Evolutionary conservation across 2,113 vertebrate species (phyloP).

Genomic region (Carassius gibelio): DNA sequence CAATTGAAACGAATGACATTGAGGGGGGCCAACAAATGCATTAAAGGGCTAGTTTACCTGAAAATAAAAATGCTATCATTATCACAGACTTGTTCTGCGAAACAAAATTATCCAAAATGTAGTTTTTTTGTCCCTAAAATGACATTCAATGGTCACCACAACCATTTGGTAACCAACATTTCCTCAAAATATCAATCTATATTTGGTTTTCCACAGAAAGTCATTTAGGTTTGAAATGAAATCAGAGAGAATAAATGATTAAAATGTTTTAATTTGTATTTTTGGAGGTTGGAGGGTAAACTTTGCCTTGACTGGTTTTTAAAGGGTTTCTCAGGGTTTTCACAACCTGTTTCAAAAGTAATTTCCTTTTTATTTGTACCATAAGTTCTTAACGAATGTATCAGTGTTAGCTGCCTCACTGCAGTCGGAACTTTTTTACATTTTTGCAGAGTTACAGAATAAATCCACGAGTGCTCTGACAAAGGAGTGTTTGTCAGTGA

Average conservation of each 20-base stretch:
- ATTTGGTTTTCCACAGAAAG: background rate
- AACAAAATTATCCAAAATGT: background rate
- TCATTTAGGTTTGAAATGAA: background rate
- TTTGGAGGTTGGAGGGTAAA: no score
- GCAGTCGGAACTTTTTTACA: background rate
- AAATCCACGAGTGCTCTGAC: slow-evolving; percentile 2
- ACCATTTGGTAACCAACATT: background rate
- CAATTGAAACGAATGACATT: background rate
- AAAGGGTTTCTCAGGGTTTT: background rate
- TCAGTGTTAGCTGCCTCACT: background rate
- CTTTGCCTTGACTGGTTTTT: background rate
- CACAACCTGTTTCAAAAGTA: background rate
- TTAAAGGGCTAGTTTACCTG: background rate
- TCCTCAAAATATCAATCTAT: background rate
- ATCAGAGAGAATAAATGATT: background rate
- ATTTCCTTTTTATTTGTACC: background rate
- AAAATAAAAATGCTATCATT: background rate
- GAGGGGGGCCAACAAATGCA: background rate
- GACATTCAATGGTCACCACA: background rate
- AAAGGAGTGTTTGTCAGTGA: slow-evolving; percentile 34
- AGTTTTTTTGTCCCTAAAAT: background rate
- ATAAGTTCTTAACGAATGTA: background rate
- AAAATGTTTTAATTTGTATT: background rate
- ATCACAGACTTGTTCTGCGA: background rate
- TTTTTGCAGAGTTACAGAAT: slow-evolving; percentile 9